Base-by-base conservation (phyloP, 2,113 vertebrate genomes). In the Phrynosoma platyrhinos region DNA sequence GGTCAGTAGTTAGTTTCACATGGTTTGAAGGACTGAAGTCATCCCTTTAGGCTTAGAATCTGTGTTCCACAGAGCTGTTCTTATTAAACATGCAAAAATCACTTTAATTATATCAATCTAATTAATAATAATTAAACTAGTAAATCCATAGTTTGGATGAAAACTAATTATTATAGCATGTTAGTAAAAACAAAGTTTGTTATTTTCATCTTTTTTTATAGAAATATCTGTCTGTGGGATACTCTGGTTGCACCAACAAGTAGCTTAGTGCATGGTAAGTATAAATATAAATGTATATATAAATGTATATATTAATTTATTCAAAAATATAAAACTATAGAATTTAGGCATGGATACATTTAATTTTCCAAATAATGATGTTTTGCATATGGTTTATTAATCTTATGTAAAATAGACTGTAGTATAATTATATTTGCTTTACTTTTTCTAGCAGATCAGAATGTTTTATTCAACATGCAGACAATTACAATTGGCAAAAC, bases 141-240 rank as follows among this genome's bases (percentile, higher is more conserved):
- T 18, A 62, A 16, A 62, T 62, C 14, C 18, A 47, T 47, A 72
- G 13, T 58, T 55, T 72, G 52, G 53, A 55, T 84, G 68, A 75
- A 75, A 85, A 23, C 40, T 55, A 62, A 69, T 75, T 12, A 2
- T 75, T n/a, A 25, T 76, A 66, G 3, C 42, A 27, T 27, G 10
- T 64, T 12, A 66, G 36, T 64, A 85, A 42, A 30, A 42, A 47
- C 21, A 47, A 47, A 6, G 9, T 47, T 85, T 9, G 42, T 77
- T 68, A 12, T 68, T 68, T 23, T 42, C 53, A 7, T 69, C 3
- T 87, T 77, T 87, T 71, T 83, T 86, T 79, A 40, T 88, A 99
- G 99, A 97, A 99, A 99, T 85, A 97, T 99, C 92, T 99, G 98
- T 96, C 93, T 99, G 83, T 99, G 99, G 99, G 99, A 99, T 95